Evolutionary conservation across 2,797 vertebrate species (phyloP).

Genomic region (Chromobotia macracanthus): DNA sequence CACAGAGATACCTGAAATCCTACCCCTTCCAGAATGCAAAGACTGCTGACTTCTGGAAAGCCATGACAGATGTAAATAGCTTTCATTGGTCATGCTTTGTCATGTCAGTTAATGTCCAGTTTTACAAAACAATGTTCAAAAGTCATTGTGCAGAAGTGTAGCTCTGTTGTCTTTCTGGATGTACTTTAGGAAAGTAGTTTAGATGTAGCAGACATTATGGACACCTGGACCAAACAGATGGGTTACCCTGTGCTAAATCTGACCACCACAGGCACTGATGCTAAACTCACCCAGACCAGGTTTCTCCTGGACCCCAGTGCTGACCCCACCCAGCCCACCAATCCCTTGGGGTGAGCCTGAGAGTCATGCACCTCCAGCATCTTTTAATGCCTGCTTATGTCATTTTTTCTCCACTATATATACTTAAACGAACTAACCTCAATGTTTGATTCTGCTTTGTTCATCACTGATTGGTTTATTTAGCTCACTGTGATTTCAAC

Average conservation of each 20-base stretch:
- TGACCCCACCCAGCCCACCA: conserved; percentile 70
- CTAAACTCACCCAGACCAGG: conserved; percentile 79
- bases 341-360: conserved; percentile 68
- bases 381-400: neutral
- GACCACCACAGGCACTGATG: conserved; percentile 36
- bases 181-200: conserved; percentile 79
- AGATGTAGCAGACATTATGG: conserved; percentile 86
- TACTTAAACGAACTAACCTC: neutral
- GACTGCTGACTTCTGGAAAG: conserved; percentile 89
- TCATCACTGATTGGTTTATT: neutral
- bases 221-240: conserved; percentile 98
- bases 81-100: neutral
- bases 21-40: conserved; percentile 86
- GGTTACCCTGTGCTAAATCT: conserved; percentile 88
- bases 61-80: conserved; percentile 79
- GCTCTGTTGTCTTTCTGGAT: neutral
- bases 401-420: neutral
- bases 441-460: neutral
- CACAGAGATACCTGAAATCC: conserved; percentile 83
- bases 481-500: neutral
- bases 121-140: neutral
- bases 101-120: neutral
- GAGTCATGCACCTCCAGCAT: neutral
- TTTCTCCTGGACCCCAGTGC: conserved; percentile 88
- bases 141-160: neutral